phyloP scores from a whole-genome alignment of 2,888 invertebrate species.

The Zootermopsis nevadensis region DNA sequence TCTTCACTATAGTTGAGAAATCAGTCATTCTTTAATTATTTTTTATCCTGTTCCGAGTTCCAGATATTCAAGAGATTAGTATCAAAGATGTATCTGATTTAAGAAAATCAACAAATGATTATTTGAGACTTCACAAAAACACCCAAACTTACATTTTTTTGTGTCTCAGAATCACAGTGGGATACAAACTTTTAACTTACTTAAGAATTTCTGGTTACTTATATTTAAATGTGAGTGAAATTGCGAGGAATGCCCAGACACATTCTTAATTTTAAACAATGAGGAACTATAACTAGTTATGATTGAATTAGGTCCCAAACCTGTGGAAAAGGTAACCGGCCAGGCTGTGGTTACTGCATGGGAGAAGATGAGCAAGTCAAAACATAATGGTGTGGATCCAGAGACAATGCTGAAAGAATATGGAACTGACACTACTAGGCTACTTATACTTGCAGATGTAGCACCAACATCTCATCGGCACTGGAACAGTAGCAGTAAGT shows the following conservation, averaged over 20 bases:
- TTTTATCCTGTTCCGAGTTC: no score
- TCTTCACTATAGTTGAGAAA: no score
- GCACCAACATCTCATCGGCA: conserved; percentile 89
- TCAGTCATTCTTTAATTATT: no score
- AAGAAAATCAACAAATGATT: no score
- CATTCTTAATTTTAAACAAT: background rate
- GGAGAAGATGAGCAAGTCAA: conserved; percentile 99
- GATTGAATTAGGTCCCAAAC: conserved; percentile 57
- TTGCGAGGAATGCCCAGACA: background rate
- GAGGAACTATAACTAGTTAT: background rate
- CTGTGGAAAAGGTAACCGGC: conserved; percentile 72
- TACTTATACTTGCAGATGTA: conserved; percentile 90
- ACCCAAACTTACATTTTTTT: no score
- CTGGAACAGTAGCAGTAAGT: conserved; percentile 88
- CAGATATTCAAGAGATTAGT: no score
- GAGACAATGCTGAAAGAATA: conserved; percentile 80
- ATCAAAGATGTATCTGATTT: no score
- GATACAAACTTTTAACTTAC: no score
- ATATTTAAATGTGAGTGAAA: no score
- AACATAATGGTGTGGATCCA: conserved; percentile 96
- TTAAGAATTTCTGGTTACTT: no score
- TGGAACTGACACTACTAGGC: conserved; percentile 90
- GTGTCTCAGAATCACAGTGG: no score
- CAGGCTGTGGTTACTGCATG: conserved; percentile 78
- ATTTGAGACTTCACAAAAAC: no score